Evolutionary conservation across 1,140 invertebrate species (phyloP), one percentile per base, ranked within the genome.

Genomic region (Apolygus lucorum): DNA sequence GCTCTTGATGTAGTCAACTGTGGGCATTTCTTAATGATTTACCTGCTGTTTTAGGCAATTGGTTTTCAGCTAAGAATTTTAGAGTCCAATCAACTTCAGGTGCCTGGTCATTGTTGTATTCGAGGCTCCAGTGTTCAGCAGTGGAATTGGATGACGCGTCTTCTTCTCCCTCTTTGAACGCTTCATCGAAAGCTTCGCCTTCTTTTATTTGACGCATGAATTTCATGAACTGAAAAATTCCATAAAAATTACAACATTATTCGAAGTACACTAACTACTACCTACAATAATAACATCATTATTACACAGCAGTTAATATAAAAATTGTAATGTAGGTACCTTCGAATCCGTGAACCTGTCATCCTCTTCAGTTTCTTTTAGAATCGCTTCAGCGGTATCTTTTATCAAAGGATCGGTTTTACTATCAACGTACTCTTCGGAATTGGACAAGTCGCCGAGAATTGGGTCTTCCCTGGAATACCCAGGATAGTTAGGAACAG

Each of bases 161-260:
- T 70, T 76, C 74, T 52, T 68, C 71, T 63, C 74, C 69, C 71
- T 79, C 78, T 34, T 76, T 8, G 4, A 17, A 8, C 4, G 22
- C 76, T 63, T 79, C 76, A 72, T 81, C 83, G 71, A 83, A 79
- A 70, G 74, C 81, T 66, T 86, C 82, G 21, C 84, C 86, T 73
- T 88, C 86, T 75, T 86, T 86, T 72, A 92, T 86, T 79, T 87
- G 85, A 75, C 87, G 85, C 84, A 93, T 91, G 79, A 92, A 93
- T 78, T 88, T 88, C 86, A 92, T 90, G 77, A 92, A 93, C 82
- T 92, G 84, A 0, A 52, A 42, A 42, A n/a, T n/a, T n/a, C n/a
- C n/a, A n/a, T n/a, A n/a, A n/a, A n/a, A n/a, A n/a, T n/a, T n/a
- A n/a, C n/a, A n/a, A n/a, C n/a, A n/a, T n/a, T n/a, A n/a, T n/a